Evolutionary conservation across 2,888 invertebrate species (phyloP).

Genomic region (Drosophila demipolita): DNA sequence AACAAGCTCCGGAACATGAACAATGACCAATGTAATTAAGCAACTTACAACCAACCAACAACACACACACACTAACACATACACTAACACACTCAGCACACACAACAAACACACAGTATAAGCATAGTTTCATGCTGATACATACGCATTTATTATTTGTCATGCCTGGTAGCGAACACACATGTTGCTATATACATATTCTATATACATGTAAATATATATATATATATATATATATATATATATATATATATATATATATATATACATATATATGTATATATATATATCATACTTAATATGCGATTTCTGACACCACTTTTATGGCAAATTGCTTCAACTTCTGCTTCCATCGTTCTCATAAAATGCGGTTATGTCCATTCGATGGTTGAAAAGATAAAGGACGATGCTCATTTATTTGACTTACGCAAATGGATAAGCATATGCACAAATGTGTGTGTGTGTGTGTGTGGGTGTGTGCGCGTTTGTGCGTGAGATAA

Average conservation of each 20-base stretch:
- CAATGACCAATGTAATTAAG: slow-evolving; percentile 73
- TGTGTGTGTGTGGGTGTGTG: not conserved
- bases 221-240: slow-evolving; percentile 57
- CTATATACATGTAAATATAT: slow-evolving; percentile 47
- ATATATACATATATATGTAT: slow-evolving; percentile 32
- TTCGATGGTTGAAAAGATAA: slow-evolving; percentile 58
- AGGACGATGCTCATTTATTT: slow-evolving; percentile 75
- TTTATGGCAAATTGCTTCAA: slow-evolving; percentile 38
- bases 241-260: slow-evolving; percentile 59
- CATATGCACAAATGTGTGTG: not conserved
- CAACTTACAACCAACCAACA: slow-evolving; percentile 72
- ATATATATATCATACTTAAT: slow-evolving; percentile 67
- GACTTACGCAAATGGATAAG: slow-evolving; percentile 71
- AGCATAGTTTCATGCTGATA: slow-evolving; percentile 18
- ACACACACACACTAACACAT: slow-evolving; percentile 28
- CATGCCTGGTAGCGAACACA: slow-evolving; percentile 33
- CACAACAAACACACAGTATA: slow-evolving; percentile 13
- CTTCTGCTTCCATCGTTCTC: slow-evolving; percentile 13
- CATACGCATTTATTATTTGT: slow-evolving; percentile 61
- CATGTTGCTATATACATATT: slow-evolving; percentile 31
- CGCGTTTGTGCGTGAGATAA: slow-evolving; percentile 53
- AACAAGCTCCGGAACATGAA: slow-evolving; percentile 49
- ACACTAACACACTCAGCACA: slow-evolving; percentile 22
- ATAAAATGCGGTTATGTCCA: slow-evolving; percentile 59
- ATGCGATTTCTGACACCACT: slow-evolving; percentile 74